Evolutionary conservation across 2,113 vertebrate genomes (phyloP), one percentile per base, ranked within the genome.

Genomic region (Pluvianellus socialis): DNA sequence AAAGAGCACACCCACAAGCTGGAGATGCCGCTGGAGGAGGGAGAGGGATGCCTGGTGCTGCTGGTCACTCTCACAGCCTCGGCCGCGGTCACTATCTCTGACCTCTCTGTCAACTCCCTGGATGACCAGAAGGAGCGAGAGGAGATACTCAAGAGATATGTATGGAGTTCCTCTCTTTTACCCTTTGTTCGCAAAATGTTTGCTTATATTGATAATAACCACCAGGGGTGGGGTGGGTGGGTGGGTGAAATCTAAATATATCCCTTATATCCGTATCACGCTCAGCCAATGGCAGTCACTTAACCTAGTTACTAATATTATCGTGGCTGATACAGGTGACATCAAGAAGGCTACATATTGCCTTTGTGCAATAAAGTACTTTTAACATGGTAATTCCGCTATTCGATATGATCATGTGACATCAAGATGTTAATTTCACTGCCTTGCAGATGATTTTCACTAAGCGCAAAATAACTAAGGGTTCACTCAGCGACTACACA

Each of bases 61-160:
- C 98, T 99, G 97, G 99, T 99, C 95, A 99, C 99, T 52, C 98
- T 99, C 94, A 99, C 99, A 11, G 99, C 99, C n/a, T 99, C 99
- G 0, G 98, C 99, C 15, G 98, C 99, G 1, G 99, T 99, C 92
- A 99, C 98, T 47, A 98, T 99, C 97, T 99, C 99, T 47, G 99
- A 99, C 96, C 97, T 99, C 96, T 99, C 99, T 2, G 42, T 98
- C 98, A 99, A 97, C 98, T 98, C 98, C 88, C 94, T 99, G 97
- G 99, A 99, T 86, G 99, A 99, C 98, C 98, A 98, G 7, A 98
- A 98, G 15, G 99, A 99, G 97, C 98, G 98, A 84, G 98, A 98
- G 90, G 98, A 98, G 94, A 99, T 99, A 96, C 96, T 98, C 63
- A 99, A 98, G 96, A 98, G 99, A 99, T 99, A 99, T 97, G 99